These are phyloP conservation scores for Amphipoea lucens DNA, from an alignment of 2,888 invertebrate species.

Conservation along the genomic window DNA sequence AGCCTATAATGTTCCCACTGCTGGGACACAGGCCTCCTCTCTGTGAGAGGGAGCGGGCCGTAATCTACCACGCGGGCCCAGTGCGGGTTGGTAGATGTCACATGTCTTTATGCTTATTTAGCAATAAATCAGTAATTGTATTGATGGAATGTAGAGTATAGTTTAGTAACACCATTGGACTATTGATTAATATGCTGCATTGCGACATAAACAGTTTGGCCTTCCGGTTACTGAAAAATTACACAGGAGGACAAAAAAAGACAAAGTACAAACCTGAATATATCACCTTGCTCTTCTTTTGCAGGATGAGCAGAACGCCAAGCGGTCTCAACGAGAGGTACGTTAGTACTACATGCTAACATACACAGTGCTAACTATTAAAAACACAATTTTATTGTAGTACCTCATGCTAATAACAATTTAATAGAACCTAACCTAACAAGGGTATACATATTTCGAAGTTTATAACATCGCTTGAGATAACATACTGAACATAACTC, in stretches of 20 bases:
- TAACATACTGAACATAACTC: slow-evolving; percentile 23
- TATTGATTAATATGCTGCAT: not conserved
- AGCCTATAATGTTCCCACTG: no score
- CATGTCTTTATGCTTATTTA: no score
- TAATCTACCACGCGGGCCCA: no score
- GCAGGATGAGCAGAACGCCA: slow-evolving; percentile 65
- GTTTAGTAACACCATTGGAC: not conserved
- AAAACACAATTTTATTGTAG: slow-evolving; percentile 19
- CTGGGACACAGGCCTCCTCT: no score
- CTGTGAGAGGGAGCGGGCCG: no score
- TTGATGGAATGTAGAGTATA: not conserved
- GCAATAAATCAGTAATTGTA: not conserved
- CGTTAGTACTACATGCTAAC: slow-evolving; percentile 63
- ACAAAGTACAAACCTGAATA: slow-evolving; percentile 36
- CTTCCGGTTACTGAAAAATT: not conserved
- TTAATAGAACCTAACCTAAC: slow-evolving; percentile 29
- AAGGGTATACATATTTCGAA: not conserved
- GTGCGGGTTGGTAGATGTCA: no score
- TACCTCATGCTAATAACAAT: slow-evolving; percentile 58
- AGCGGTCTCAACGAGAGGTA: slow-evolving; percentile 66
- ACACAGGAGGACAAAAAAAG: slow-evolving; percentile 9
- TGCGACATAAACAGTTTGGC: not conserved
- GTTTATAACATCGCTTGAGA: slow-evolving; percentile 36
- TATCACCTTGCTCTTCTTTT: slow-evolving; percentile 64
- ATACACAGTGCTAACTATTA: slow-evolving; percentile 53